Evolutionary conservation across 2,888 invertebrate species (phyloP).

Genomic region (Drosophila phalerata): DNA sequence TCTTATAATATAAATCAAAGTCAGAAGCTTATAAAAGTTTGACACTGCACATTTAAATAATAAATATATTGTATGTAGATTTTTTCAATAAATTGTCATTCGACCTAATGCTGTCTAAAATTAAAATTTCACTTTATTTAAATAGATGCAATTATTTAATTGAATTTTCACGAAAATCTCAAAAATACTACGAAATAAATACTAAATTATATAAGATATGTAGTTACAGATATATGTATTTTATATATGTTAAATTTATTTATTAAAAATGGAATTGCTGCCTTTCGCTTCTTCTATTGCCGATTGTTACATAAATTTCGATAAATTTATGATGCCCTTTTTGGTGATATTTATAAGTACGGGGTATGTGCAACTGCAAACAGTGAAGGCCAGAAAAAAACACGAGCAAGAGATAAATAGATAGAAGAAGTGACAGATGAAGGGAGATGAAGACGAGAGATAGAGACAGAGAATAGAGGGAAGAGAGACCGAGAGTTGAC

Average conservation of each 20-base stretch:
- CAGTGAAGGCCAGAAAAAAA: slow-evolving; percentile 30
- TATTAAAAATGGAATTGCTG: background rate
- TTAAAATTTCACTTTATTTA: too few species aligned
- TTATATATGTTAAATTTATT: background rate
- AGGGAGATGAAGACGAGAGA: background rate
- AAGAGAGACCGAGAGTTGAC: slow-evolving; percentile 61
- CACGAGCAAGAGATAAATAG: slow-evolving; percentile 14
- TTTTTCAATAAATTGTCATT: too few species aligned
- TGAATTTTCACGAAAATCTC: too few species aligned
- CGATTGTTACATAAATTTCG: slow-evolving; percentile 8
- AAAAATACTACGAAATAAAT: too few species aligned
- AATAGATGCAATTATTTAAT: too few species aligned
- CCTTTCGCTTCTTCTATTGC: background rate
- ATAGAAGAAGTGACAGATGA: background rate
- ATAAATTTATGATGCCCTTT: background rate
- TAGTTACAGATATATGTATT: too few species aligned
- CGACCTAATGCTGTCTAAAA: too few species aligned
- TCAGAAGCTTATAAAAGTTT: too few species aligned
- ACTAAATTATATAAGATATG: too few species aligned
- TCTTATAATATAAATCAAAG: background rate
- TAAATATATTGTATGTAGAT: too few species aligned
- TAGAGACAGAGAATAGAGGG: background rate
- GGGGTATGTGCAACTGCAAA: slow-evolving; percentile 36
- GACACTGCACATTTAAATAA: too few species aligned
- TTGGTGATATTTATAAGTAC: background rate